These are phyloP conservation scores for Tragelaphus eurycerus DNA, from an alignment of 2,797 vertebrate genomes.

Conservation along the genomic window DNA sequence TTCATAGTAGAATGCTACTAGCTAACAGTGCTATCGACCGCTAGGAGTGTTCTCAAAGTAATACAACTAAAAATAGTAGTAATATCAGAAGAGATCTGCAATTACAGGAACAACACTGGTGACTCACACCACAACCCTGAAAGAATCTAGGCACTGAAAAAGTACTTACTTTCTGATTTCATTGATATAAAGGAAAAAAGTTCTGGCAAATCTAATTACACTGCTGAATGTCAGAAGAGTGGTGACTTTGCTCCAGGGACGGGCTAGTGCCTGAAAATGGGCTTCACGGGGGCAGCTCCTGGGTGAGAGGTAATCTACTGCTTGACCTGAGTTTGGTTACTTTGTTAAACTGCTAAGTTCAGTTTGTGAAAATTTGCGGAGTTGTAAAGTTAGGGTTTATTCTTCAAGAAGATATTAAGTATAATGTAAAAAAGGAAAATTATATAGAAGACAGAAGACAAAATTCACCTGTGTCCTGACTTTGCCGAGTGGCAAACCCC, in stretches of 20 bases:
- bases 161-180: not conserved
- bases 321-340: not conserved
- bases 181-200: not conserved
- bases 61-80: not conserved
- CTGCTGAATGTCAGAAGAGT: not conserved
- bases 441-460: not conserved
- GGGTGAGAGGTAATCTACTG: not conserved
- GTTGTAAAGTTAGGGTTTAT: not conserved
- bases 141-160: not conserved
- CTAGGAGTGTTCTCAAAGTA: not conserved
- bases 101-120: not conserved
- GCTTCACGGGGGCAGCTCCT: not conserved
- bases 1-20: not conserved
- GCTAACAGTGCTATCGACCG: too few species aligned
- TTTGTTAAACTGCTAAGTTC: not conserved
- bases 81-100: not conserved
- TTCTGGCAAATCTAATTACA: not conserved
- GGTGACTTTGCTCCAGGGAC: accelerated
- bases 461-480: not conserved
- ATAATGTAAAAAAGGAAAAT: not conserved
- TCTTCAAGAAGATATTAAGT: not conserved
- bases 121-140: not conserved
- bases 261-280: not conserved
- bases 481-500: not conserved
- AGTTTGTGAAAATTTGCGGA: not conserved